Evolutionary conservation across 2,888 invertebrate species (phyloP).

Genomic region (Pterostichus niger): DNA sequence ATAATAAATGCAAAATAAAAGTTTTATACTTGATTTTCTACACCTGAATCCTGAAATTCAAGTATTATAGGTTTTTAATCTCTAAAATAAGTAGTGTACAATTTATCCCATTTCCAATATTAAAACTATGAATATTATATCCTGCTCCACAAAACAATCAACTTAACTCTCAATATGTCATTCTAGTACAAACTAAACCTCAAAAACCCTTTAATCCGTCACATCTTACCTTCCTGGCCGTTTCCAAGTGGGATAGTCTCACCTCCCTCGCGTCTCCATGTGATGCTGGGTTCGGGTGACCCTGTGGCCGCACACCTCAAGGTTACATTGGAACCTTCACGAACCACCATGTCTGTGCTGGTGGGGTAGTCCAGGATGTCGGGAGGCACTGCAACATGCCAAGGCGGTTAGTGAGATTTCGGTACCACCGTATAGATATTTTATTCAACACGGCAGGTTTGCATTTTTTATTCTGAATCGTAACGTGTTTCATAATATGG

Average conservation of each 20-base stretch:
- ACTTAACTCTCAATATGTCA: conserved; percentile 2
- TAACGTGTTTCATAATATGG: conserved; percentile 29
- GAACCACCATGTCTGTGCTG: conserved; percentile 91
- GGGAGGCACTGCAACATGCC: conserved; percentile 84
- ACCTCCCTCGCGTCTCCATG: conserved; percentile 91
- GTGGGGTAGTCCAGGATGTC: conserved; percentile 92
- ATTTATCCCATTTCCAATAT: not conserved
- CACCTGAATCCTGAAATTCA: too few species aligned
- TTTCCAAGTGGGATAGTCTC: conserved; percentile 85
- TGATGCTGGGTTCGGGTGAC: conserved; percentile 92
- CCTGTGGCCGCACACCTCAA: conserved; percentile 93
- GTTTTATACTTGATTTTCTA: too few species aligned
- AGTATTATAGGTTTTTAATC: too few species aligned
- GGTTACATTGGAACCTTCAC: conserved; percentile 92
- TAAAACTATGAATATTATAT: not conserved
- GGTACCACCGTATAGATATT: not conserved
- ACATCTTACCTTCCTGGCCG: conserved; percentile 83
- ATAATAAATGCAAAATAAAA: too few species aligned
- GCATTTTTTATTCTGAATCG: conserved; percentile 34
- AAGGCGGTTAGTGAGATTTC: not conserved
- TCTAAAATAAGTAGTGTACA: too few species aligned
- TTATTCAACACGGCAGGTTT: conserved; percentile 12
- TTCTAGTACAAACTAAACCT: not conserved
- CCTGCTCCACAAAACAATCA: not conserved
- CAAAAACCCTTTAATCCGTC: not conserved